These are phyloP conservation scores for Drosophila ananassae DNA, from an alignment of 1,140 invertebrate genomes.

Conservation along the genomic window DNA sequence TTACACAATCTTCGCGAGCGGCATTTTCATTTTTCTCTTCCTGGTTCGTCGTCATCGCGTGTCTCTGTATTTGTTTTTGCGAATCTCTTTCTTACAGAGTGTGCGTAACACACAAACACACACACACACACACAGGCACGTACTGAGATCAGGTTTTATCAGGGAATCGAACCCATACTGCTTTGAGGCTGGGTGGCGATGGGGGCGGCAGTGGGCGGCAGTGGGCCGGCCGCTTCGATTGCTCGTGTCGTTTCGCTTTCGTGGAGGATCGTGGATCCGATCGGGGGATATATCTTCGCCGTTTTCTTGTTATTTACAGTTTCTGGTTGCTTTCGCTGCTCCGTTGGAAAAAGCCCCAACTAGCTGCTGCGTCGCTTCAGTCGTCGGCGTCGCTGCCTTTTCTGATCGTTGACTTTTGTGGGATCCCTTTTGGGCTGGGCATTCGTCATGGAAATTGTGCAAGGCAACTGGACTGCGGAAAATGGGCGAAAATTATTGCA, in stretches of 20 bases:
- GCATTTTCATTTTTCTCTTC: constrained; percentile 82
- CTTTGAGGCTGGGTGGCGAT: constrained; percentile 29
- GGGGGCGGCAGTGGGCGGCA: constrained; percentile 45
- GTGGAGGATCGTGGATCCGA: constrained; percentile 60
- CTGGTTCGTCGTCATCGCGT: constrained; percentile 72
- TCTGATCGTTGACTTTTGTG: constrained; percentile 80
- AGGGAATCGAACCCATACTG: constrained; percentile 68
- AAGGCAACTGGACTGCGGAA: constrained; percentile 31
- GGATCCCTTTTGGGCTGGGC: constrained; percentile 69
- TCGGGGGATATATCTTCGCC: constrained; percentile 52
- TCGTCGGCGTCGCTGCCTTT: constrained; percentile 25
- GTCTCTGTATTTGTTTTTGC: constrained; percentile 37
- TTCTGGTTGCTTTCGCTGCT: constrained; percentile 77
- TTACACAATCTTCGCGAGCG: constrained; percentile 78
- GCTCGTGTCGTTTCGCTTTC: constrained; percentile 60
- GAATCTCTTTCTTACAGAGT: constrained; percentile 9
- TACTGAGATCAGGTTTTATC: constrained; percentile 77
- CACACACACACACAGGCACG: not conserved
- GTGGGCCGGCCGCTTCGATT: constrained; percentile 33
- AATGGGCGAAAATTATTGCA: constrained; percentile 49
- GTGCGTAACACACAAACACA: constrained; percentile 30
- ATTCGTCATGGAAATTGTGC: constrained; percentile 75
- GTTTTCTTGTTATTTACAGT: constrained; percentile 81
- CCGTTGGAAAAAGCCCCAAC: constrained; percentile 76
- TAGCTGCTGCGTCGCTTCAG: constrained; percentile 42